Base-by-base conservation (phyloP, 1,140 invertebrate genomes). In the Aphis craccivora region DNA sequence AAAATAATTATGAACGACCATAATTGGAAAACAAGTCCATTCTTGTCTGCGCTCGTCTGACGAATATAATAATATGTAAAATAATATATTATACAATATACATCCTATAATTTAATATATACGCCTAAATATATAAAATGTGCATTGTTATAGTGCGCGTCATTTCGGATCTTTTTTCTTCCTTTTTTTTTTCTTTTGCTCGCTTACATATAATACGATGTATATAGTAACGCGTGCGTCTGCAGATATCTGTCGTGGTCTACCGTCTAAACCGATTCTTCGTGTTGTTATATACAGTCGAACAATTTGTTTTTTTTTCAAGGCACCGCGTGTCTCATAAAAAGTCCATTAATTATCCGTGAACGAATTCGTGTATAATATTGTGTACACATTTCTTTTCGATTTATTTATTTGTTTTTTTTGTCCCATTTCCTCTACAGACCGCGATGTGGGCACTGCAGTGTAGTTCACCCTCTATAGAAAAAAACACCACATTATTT, bases 281-380 rank as follows among this genome's bases (percentile, higher is more conserved):
- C 37, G 51, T 40, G 48, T 23, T 51, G 22, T n/a, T 51, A 51
- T 51, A 6, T n/a, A 30, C 18, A n/a, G 20, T 55, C 51, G 7
- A 60, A 90, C 23, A 43, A 40, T 90, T 90, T 90, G 35, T 40
- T 55, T 90, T 55, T 55, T 37, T 25, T 90, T 90, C 40, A 37
- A 35, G n/a, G 18, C n/a, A 48, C 30, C 25, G 30, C 86, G 14
- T 11, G 43, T 20, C n/a, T 90, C 35, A 45, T 60, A 90, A 90
- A 90, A 90, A 90, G 40, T 30, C 51, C 35, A 89, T 89, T 90
- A 90, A 90, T 90, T 90, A 90, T 60, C 53, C 23, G 23, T 40
- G 51, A 30, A 90, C 48, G 45, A 88, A 51, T 51, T 88, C 48
- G 87, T 88, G 45, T 88, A 23, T 37, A 81, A 23, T 37, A 81